These are phyloP conservation scores for Triplophysa tibetana DNA, from an alignment of 2,113 vertebrate genomes.

Conservation along the genomic window DNA sequence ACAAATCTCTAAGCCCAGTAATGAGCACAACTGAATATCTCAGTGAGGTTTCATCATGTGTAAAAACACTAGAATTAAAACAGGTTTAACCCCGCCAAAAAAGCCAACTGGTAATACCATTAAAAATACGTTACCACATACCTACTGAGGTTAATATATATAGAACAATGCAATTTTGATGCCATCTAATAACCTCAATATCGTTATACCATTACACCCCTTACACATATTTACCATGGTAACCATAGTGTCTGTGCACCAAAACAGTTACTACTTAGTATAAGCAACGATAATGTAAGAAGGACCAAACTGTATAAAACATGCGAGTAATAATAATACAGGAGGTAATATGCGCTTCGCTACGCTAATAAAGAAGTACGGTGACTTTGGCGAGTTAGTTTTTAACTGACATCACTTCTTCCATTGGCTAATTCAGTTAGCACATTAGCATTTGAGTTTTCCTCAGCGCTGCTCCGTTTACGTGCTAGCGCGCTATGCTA, in stretches of 20 bases:
- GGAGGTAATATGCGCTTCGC: background rate
- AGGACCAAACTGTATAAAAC: too few relatives aligned
- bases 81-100: too few relatives aligned
- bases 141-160: too few relatives aligned
- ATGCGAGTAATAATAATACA: background rate
- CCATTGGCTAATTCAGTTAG: background rate
- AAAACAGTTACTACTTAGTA: background rate
- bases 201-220: background rate
- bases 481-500: background rate
- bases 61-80: too few relatives aligned
- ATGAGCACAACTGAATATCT: too few relatives aligned
- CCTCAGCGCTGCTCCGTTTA: background rate
- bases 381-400: constrained; percentile 18
- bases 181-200: too few relatives aligned
- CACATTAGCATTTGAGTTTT: background rate
- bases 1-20: too few relatives aligned
- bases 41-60: too few relatives aligned
- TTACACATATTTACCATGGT: background rate
- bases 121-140: too few relatives aligned
- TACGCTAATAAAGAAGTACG: background rate
- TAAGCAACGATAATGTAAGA: background rate
- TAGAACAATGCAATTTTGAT: too few relatives aligned
- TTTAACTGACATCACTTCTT: background rate
- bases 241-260: background rate
- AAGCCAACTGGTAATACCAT: too few relatives aligned